Conservation (phyloP, 2,113 vertebrate genomes). For the Nettapus auritus region DNA sequence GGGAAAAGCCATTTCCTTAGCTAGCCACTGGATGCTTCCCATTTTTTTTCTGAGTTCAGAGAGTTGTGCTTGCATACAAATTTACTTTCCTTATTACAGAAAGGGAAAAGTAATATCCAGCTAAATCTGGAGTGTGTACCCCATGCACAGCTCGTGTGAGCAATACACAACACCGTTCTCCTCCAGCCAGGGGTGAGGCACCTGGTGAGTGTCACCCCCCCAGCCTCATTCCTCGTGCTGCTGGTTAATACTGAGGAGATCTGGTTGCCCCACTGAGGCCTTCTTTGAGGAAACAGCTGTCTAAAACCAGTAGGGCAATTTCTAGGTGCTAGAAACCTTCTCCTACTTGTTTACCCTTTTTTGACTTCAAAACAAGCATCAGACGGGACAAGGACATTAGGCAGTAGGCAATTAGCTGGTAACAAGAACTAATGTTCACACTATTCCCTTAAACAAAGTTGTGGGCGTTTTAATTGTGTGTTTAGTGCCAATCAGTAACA, state of each 20-base stretch:
- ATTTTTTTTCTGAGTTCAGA: neutral
- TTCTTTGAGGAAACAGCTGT: neutral
- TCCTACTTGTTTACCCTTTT: neutral
- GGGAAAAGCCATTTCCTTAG: conserved; percentile 6
- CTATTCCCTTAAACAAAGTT: conserved; percentile 46
- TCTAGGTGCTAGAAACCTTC: neutral
- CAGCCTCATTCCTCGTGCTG: neutral
- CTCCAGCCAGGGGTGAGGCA: neutral
- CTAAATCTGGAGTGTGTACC: neutral
- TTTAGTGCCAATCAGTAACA: conserved; percentile 59
- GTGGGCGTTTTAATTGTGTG: conserved; percentile 54
- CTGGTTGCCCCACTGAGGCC: neutral
- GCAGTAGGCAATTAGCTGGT: conserved; percentile 60
- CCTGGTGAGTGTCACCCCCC: neutral
- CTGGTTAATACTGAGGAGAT: neutral
- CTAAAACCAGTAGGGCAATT: neutral
- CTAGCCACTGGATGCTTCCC: neutral
- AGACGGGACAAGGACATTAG: conserved; percentile 36
- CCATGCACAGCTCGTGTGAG: neutral
- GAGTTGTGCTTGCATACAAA: neutral
- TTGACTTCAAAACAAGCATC: conserved; percentile 43
- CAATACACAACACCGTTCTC: neutral
- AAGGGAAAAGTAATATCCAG: neutral
- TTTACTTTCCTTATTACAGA: neutral
- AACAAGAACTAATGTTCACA: conserved; percentile 55